These are phyloP conservation scores for Pandemis cinnamomeana DNA, from an alignment of 2,888 invertebrate species.

Conservation along the genomic window DNA sequence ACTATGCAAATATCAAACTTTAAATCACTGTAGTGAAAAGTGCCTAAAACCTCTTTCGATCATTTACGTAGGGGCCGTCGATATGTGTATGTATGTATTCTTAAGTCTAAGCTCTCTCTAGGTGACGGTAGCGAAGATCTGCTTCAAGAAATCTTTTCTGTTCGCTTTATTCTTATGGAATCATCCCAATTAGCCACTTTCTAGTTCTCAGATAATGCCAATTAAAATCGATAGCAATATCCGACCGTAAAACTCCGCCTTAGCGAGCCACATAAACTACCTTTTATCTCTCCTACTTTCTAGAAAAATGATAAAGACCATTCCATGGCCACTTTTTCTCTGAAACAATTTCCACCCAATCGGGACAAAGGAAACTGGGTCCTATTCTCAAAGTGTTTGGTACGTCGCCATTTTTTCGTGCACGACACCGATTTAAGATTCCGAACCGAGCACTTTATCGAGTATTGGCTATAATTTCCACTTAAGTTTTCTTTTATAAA, in stretches of 20 bases:
- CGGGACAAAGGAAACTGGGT: background rate
- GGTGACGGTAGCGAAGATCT: too few species aligned
- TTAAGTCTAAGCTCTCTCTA: too few species aligned
- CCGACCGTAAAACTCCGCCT: constrained; percentile 6
- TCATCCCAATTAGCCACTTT: background rate
- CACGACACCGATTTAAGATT: constrained; percentile 12
- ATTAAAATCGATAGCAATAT: background rate
- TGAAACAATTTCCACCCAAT: constrained; percentile 15
- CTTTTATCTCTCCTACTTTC: constrained; percentile 15
- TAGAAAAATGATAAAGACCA: constrained; percentile 16
- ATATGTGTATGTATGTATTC: too few species aligned
- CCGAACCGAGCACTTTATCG: constrained; percentile 15
- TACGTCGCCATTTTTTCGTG: background rate
- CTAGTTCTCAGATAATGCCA: background rate
- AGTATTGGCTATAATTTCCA: constrained; percentile 31
- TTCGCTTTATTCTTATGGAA: too few species aligned
- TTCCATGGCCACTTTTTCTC: constrained; percentile 8
- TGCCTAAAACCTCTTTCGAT: too few species aligned
- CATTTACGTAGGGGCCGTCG: too few species aligned
- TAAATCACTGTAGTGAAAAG: too few species aligned
- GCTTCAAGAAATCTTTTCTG: too few species aligned
- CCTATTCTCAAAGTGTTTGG: background rate
- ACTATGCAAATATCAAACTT: too few species aligned
- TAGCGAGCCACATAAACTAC: constrained; percentile 15
- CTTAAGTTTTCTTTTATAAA: constrained; percentile 25